A percentile compares a stretch with the other conserved stretches of the same genome.
Evolutionary conservation across 2,113 vertebrate genomes (phyloP).

Genomic region (Anguilla japonica): DNA sequence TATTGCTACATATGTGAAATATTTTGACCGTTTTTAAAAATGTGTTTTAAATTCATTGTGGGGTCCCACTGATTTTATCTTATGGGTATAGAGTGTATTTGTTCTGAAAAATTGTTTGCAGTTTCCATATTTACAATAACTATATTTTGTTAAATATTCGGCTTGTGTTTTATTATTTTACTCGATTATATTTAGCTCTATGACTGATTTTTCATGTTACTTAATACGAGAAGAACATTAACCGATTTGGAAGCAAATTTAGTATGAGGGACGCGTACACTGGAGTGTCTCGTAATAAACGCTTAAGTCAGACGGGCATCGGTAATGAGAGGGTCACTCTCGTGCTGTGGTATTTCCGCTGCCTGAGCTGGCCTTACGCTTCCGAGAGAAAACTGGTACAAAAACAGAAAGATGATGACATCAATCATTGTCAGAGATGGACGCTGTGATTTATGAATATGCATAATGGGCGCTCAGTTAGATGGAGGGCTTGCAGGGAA

Average conservation of each 20-base stretch:
- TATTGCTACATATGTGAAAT: background rate
- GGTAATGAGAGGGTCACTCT: conserved; percentile 37
- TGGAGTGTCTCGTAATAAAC: conserved; percentile 24
- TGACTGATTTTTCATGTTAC: background rate
- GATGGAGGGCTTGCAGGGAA: conserved; percentile 69
- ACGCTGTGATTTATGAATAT: conserved; percentile 80
- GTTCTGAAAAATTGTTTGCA: too few relatives aligned
- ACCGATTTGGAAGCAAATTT: background rate
- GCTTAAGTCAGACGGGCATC: conserved; percentile 11
- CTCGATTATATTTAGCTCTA: background rate
- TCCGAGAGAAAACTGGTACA: conserved; percentile 42
- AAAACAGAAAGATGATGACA: conserved; percentile 60
- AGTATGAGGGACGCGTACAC: conserved; percentile 21
- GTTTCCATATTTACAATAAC: too few relatives aligned
- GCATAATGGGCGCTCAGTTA: conserved; percentile 73
- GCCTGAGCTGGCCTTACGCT: conserved; percentile 20
- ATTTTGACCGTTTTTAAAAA: too few relatives aligned
- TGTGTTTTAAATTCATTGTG: background rate
- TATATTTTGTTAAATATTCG: background rate
- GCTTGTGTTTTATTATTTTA: background rate
- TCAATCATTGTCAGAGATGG: conserved; percentile 73
- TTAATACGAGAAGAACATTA: background rate
- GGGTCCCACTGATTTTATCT: background rate
- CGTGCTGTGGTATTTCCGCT: conserved; percentile 34
- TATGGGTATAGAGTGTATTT: background rate